Percentiles rank a stretch among this genome's conserved stretches.
These are phyloP conservation scores for Phortica okadai DNA, from an alignment of 2,888 invertebrate species.

Conservation along the genomic window DNA sequence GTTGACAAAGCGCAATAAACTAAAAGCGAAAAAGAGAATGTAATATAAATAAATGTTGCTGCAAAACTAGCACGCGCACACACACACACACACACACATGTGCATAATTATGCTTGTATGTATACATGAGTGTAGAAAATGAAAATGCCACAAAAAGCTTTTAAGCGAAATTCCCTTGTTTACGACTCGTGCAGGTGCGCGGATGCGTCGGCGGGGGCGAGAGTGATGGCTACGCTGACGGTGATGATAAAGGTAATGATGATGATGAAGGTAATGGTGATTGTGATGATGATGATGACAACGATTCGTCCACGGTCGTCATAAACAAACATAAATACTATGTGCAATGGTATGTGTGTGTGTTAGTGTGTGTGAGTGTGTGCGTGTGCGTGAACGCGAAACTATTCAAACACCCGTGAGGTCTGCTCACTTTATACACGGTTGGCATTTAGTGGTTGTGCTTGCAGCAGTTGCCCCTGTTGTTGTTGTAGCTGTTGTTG, in stretches of 20 bases:
- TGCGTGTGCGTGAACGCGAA: neutral
- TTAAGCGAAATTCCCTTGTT: constrained; percentile 24
- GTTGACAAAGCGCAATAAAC: neutral
- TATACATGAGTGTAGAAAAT: no score
- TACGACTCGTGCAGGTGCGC: neutral
- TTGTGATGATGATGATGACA: neutral
- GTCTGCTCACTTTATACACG: neutral
- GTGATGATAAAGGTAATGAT: neutral
- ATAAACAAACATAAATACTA: constrained; percentile 1
- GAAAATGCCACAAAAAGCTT: constrained; percentile 28
- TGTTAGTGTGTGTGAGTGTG: neutral
- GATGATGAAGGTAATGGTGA: neutral
- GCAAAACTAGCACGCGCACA: neutral
- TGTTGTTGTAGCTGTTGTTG: neutral
- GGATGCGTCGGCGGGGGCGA: neutral
- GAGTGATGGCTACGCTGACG: neutral
- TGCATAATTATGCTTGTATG: neutral
- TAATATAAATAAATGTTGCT: no score
- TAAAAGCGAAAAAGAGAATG: neutral
- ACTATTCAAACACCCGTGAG: constrained; percentile 9
- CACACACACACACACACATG: neutral
- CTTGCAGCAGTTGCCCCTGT: constrained; percentile 1
- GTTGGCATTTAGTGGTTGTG: constrained; percentile 24
- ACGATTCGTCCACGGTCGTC: neutral
- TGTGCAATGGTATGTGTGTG: neutral